These are phyloP conservation scores for Ceratothoa steindachneri DNA, from an alignment of 2,888 invertebrate species.

Conservation along the genomic window DNA sequence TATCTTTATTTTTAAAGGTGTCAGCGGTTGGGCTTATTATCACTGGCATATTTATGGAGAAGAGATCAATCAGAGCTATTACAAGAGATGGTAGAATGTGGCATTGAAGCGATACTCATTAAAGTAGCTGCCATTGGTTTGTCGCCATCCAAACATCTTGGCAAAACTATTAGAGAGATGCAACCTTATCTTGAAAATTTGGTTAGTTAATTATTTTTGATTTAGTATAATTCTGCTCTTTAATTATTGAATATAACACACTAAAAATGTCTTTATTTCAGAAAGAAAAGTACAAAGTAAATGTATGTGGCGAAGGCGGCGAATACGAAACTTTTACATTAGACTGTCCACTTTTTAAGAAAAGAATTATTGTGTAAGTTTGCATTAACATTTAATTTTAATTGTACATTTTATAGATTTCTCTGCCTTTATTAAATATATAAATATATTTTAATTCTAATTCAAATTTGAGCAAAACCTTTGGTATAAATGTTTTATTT, in stretches of 20 bases:
- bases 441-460: slow-evolving; percentile 1
- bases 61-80: slow-evolving; percentile 88
- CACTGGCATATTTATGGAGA: slow-evolving; percentile 92
- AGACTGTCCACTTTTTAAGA: slow-evolving; percentile 92
- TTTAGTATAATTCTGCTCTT: too few relatives aligned
- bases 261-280: too few relatives aligned
- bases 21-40: slow-evolving; percentile 77
- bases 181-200: slow-evolving; percentile 81
- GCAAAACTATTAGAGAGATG: slow-evolving; percentile 76
- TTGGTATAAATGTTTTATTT: background rate
- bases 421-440: background rate
- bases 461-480: too few relatives aligned
- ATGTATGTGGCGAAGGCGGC: slow-evolving; percentile 97
- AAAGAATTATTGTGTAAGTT: slow-evolving; percentile 82
- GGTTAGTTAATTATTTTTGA: slow-evolving; percentile 61
- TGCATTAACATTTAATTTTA: background rate
- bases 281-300: slow-evolving; percentile 80
- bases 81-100: slow-evolving; percentile 92
- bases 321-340: slow-evolving; percentile 97
- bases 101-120: slow-evolving; percentile 88
- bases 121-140: slow-evolving; percentile 95
- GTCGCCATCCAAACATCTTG: slow-evolving; percentile 78
- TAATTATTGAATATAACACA: too few relatives aligned
- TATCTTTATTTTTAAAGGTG: slow-evolving; percentile 66
- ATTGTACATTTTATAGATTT: slow-evolving; percentile 14